These are phyloP conservation scores for Ormyrus pomaceus DNA, from an alignment of 2,888 invertebrate genomes.

Conservation along the genomic window DNA sequence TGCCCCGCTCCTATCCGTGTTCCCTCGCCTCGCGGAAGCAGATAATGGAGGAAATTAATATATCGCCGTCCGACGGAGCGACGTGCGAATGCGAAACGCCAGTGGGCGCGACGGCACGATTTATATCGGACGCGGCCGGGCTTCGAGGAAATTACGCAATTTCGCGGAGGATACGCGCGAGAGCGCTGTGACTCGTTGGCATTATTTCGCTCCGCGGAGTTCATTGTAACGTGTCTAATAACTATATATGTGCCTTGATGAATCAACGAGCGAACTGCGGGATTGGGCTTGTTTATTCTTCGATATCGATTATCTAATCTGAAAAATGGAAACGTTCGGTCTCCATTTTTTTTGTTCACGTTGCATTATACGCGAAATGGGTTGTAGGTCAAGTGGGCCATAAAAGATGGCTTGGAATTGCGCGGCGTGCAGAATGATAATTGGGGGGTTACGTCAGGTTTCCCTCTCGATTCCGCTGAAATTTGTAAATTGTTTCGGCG, in stretches of 20 bases:
- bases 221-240: neutral
- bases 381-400: no score
- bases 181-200: no score
- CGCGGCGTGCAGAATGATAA: no score
- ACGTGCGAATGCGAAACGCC: conserved; percentile 8
- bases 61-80: conserved; percentile 3
- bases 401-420: no score
- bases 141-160: conserved; percentile 7
- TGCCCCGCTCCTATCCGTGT: neutral
- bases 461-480: no score
- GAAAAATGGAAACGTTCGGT: no score
- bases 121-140: neutral
- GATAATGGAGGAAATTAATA: conserved; percentile 49
- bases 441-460: no score
- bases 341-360: no score
- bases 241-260: neutral
- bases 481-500: no score
- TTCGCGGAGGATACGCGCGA: neutral
- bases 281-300: no score
- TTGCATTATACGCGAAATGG: no score
- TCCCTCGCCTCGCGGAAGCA: conserved; percentile 41
- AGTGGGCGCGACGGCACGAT: conserved; percentile 5
- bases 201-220: neutral
- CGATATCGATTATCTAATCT: no score
- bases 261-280: neutral